These are phyloP conservation scores for Catamblyrhynchus diadema DNA, from an alignment of 2,797 vertebrate species.

Conservation along the genomic window DNA sequence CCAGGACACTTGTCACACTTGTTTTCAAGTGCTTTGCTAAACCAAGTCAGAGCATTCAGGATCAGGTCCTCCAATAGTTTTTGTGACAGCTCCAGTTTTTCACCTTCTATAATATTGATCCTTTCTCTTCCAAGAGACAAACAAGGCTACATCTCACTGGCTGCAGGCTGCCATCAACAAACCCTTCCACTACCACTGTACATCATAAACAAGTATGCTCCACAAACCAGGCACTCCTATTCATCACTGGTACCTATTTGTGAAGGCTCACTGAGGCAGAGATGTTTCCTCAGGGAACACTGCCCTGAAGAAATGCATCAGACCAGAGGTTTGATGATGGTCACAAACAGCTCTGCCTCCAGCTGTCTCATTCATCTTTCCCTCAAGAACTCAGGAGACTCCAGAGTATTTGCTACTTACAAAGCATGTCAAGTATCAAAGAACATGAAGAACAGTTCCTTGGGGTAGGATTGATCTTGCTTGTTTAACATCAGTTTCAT, in stretches of 20 bases:
- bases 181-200: not conserved
- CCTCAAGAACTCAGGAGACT: not conserved
- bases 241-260: not conserved
- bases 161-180: not conserved
- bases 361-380: not conserved
- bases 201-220: not conserved
- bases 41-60: not conserved
- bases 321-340: not conserved
- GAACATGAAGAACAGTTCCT: not conserved
- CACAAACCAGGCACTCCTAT: not conserved
- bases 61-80: not conserved
- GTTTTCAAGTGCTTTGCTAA: not conserved
- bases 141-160: not conserved
- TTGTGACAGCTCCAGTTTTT: not conserved
- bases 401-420: not conserved
- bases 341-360: not conserved
- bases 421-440: not conserved
- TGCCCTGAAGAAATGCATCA: not conserved
- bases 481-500: conserved; percentile 10
- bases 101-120: not conserved
- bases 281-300: not conserved
- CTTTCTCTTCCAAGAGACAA: not conserved
- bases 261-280: not conserved
- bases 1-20: not conserved
- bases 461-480: conserved; percentile 14